These are phyloP conservation scores for Dorcus hopei DNA, from an alignment of 2,888 invertebrate genomes.

Conservation along the genomic window DNA sequence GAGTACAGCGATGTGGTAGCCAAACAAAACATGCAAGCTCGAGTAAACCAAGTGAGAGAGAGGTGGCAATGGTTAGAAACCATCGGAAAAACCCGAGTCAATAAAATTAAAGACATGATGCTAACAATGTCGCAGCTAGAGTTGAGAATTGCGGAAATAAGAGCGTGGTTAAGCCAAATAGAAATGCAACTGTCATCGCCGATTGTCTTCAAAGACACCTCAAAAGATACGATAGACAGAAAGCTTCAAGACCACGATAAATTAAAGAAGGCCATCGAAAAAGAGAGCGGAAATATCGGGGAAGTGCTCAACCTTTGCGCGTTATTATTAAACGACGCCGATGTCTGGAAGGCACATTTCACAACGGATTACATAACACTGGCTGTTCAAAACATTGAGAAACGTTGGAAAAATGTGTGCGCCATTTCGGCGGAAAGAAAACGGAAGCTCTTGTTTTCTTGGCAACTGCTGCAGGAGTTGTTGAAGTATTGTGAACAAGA, in stretches of 20 bases:
- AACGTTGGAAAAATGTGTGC: conserved; percentile 77
- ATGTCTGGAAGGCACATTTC: conserved; percentile 68
- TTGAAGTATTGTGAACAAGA: conserved; percentile 57
- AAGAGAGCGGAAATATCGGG: conserved; percentile 72
- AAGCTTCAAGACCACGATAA: conserved; percentile 69
- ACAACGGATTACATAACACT: conserved; percentile 65
- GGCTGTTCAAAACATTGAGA: conserved; percentile 69
- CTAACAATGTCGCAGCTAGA: conserved; percentile 70
- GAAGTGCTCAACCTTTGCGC: conserved; percentile 79
- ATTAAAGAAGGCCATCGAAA: conserved; percentile 71
- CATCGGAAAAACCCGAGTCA: conserved; percentile 64
- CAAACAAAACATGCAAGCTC: conserved; percentile 55
- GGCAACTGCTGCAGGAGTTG: conserved; percentile 61
- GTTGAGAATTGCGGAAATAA: conserved; percentile 67
- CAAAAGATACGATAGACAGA: conserved; percentile 64
- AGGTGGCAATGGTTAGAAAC: conserved; percentile 73
- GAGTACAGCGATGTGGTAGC: conserved; percentile 61
- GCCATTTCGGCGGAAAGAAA: conserved; percentile 70
- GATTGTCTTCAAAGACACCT: conserved; percentile 64
- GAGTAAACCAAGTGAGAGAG: conserved; percentile 60
- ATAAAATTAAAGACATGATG: conserved; percentile 69
- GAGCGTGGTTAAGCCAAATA: conserved; percentile 68
- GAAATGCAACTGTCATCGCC: conserved; percentile 69
- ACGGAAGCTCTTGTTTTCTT: conserved; percentile 60
- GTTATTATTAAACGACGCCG: conserved; percentile 70